Base-by-base conservation (phyloP, 1,140 invertebrate species). In the Drosophila persimilis region DNA sequence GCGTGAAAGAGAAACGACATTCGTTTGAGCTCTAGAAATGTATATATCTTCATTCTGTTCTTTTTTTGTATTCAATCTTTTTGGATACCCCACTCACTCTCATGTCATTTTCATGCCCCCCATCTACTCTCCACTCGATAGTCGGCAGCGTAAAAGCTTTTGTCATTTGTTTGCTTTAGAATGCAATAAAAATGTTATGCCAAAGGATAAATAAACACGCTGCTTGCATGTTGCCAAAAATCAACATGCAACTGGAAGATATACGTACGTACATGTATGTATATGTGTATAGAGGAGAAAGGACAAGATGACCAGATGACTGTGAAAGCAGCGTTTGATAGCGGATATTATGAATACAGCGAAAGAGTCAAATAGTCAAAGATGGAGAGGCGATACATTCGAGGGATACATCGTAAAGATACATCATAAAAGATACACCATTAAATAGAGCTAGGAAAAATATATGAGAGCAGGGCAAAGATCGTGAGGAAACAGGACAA, bases 131-230 rank as follows among this genome's bases (percentile, higher is more conserved):
- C 15, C 35, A 50, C 63, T 63, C 43, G 20, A 56, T 73, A 48
- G 44, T 65, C 52, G 54, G 57, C 47, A 59, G 57, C 47, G 62
- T 50, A 69, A 75, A 79, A 59, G 63, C 70, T 73, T 79, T 79
- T 79, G 77, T 65, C 76, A 71, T 80, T 71, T 80, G 76, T 79
- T 80, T 79, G 73, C 77, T 71, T 80, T 75, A 61, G 71, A 80
- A 80, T 73, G 76, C 77, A 80, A 80, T 80, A 79, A 80, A 80
- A 80, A 80, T 74, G 63, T 74, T 74, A 74, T 69, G 71, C 50
- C 74, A 73, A 78, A 62, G 74, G 67, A 78, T 77, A 78, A 78
- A 65, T 75, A 71, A 80, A 80, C 62, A 61, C 70, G 57, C 39
- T 46, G 50, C 46, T 43, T 65, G 62, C 52, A 71, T 64, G 67